phyloP scores from a whole-genome alignment of 1,140 invertebrate genomes.

The Whitmania pigra region DNA sequence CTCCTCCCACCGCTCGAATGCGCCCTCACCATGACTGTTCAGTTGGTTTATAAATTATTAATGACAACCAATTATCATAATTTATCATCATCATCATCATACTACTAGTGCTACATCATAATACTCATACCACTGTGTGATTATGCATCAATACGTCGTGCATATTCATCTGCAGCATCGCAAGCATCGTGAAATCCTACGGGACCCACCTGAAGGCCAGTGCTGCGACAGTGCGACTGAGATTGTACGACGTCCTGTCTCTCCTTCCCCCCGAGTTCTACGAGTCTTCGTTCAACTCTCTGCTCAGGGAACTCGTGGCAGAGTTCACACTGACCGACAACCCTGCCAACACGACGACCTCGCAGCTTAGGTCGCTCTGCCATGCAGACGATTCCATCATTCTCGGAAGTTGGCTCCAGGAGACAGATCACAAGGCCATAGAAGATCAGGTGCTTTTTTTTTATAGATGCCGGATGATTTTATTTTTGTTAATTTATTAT shows the following conservation, averaged over 20 bases:
- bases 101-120: too few relatives aligned
- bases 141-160: neutral
- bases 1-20: slow-evolving; percentile 81
- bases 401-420: slow-evolving; percentile 54
- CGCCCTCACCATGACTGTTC: slow-evolving; percentile 79
- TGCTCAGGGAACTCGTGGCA: slow-evolving; percentile 67
- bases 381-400: slow-evolving; percentile 71
- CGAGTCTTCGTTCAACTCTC: slow-evolving; percentile 53
- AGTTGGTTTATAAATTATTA: slow-evolving; percentile 52
- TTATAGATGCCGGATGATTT: too few relatives aligned
- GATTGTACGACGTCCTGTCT: slow-evolving; percentile 76
- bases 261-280: slow-evolving; percentile 68
- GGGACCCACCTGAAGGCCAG: slow-evolving; percentile 84
- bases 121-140: too few relatives aligned
- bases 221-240: slow-evolving; percentile 74
- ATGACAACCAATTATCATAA: neutral
- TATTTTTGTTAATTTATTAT: too few relatives aligned
- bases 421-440: slow-evolving; percentile 87
- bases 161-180: slow-evolving; percentile 50
- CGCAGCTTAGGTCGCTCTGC: slow-evolving; percentile 68
- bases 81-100: slow-evolving; percentile 1
- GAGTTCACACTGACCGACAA: slow-evolving; percentile 93
- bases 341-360: slow-evolving; percentile 82
- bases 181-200: slow-evolving; percentile 74
- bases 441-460: slow-evolving; percentile 73